Conservation (phyloP, 1,140 invertebrate genomes). For the Elysia chlorotica region DNA sequence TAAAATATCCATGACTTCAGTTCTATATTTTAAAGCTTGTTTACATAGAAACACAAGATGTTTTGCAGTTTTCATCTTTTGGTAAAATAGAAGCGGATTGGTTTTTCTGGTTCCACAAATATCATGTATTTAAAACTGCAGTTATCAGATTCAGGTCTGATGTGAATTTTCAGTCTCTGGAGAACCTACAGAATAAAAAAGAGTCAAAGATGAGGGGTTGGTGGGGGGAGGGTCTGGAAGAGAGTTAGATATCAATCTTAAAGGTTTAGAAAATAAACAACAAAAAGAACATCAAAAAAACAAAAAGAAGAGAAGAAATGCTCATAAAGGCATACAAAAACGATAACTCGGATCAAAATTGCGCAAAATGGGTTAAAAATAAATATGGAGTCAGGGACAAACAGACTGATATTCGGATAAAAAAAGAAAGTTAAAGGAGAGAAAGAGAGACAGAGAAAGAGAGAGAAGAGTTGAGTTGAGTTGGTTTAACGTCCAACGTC, state of each 20-base stretch:
- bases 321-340: neutral
- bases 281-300: neutral
- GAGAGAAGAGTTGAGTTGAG: too few species aligned
- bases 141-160: neutral
- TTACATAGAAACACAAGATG: neutral
- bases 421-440: too few species aligned
- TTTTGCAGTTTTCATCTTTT: neutral
- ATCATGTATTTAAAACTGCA: neutral
- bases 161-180: slow-evolving; percentile 3
- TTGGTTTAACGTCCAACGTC: too few species aligned
- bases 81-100: slow-evolving; percentile 3
- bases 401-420: too few species aligned
- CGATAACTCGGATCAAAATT: too few species aligned
- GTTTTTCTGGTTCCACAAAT: slow-evolving; percentile 7
- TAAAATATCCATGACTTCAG: too few species aligned
- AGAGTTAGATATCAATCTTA: neutral
- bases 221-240: neutral
- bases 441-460: too few species aligned
- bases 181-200: neutral
- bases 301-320: neutral
- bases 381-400: too few species aligned
- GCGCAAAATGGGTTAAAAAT: too few species aligned
- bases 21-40: too few species aligned
- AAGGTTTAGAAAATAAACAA: neutral
- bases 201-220: neutral